Evolutionary conservation across 2,797 vertebrate genomes (phyloP), one percentile per base, ranked within the genome.

Genomic region (Acropternis orthonyx): DNA sequence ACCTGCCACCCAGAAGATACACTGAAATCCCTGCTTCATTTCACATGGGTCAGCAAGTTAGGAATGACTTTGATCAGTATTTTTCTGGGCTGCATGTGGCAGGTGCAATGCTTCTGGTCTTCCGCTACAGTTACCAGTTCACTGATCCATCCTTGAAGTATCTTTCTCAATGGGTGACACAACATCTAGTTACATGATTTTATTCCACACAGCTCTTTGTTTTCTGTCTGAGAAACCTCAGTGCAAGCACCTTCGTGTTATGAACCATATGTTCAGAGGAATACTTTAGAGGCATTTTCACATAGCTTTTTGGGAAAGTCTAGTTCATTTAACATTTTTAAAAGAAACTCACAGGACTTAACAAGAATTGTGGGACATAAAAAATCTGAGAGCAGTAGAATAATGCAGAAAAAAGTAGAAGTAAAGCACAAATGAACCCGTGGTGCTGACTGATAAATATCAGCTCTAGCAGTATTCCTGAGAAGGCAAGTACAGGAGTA

Each of bases 401-500:
- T 63, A 65, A 86, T 28, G 48, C 8, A 76, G 34, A 41, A 32
- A 89, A 84, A 94, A 84, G 56, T 6, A 54, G 27, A 85, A 79
- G 43, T 36, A 62, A 93, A 88, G 82, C 37, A 84, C 67, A 93
- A 94, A 76, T 54, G 76, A 94, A 63, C 3, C 3, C 37, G 44
- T 28, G 52, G 49, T 90, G 56, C 55, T 95, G 88, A 82, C 79
- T 63, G 63, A 85, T 84, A 90, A 92, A 87, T 86, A 73, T 44
- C 59, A 96, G 36, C 34, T 59, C 73, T 20, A 54, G 48, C 34
- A 68, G 41, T 81, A 88, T 32, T 88, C 85, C 82, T 92, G 88
- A 94, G 88, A 89, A 91, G 51, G 78, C 90, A 92, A 68, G n/a
- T 52, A 67, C 61, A 65, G 80, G 77, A 71, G 46, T 72, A 94